Conservation (phyloP, 2,113 vertebrate species). For the Numenius arquata region DNA sequence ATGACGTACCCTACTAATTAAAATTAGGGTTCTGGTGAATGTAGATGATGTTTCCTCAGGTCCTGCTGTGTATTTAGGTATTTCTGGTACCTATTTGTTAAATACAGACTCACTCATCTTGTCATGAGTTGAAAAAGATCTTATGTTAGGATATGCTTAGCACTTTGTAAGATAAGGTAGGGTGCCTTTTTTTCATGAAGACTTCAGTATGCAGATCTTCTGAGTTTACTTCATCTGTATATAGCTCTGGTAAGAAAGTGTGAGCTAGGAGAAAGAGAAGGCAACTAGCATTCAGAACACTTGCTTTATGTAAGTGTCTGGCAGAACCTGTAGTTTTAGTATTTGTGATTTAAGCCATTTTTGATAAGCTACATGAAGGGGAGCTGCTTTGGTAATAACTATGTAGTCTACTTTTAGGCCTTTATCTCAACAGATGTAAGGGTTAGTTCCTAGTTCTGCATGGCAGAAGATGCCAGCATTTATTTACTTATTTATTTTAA, state of each 20-base stretch:
- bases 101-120: background rate
- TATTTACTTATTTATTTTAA: background rate
- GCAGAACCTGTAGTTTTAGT: background rate
- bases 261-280: background rate
- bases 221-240: background rate
- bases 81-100: slow-evolving; percentile 5
- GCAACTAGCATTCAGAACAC: background rate
- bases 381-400: background rate
- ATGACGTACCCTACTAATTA: slow-evolving; percentile 17
- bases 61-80: background rate
- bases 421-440: background rate
- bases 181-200: background rate
- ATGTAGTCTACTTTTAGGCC: background rate
- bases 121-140: background rate
- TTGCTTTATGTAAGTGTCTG: background rate
- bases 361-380: background rate
- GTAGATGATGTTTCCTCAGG: background rate
- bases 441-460: background rate
- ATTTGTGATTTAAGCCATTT: background rate
- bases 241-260: background rate
- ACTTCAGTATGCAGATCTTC: background rate
- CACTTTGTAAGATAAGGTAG: background rate
- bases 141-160: background rate
- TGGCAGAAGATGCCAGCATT: background rate
- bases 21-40: slow-evolving; percentile 8